Evolutionary conservation across 2,888 invertebrate genomes (phyloP), one percentile per base, ranked within the genome.

Genomic region (Drosophila pseudotakahashii): DNA sequence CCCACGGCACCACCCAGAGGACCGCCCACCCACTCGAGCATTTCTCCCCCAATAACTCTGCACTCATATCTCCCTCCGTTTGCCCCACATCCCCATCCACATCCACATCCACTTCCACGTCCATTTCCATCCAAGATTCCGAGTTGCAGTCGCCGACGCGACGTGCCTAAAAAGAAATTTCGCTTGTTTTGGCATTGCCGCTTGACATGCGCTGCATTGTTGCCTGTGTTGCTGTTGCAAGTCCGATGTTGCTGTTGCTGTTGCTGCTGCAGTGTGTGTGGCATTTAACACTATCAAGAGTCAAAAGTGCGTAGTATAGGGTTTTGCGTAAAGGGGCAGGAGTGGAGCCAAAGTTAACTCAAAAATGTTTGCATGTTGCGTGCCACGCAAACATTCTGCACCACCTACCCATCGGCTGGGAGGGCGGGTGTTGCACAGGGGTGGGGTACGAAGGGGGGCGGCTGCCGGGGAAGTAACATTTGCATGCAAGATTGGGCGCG

Each of bases 331-430:
- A 16, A n/a, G 45, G 9, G 36, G n/a, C n/a, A 47, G 48, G 60
- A 58, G 59, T 51, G 58, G 68, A 50, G 59, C 70, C 55, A 26
- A 75, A 85, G 73, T 82, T 80, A 76, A 82, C 78, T 83, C 80
- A 82, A 88, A 89, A 89, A 88, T 89, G 87, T 85, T 82, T 80
- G 83, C 89, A 91, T 90, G 90, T 91, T 91, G 91, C 91, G 91
- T 91, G 91, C 90, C 91, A 90, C 83, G 88, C 76, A 89, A 91
- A 85, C 91, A 91, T 91, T 82, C 76, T 71, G 72, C 68, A 69
- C 66, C 72, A 73, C 71, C 72, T 73, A 63, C 68, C 71, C 47
- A 41, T 13, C 23, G 30, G 19, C 16, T 7, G 44, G 3, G 30
- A 9, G 14, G 37, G n/a, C n/a, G 36, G 45, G 10, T 32, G 44